These are phyloP conservation scores for Squalus acanthias DNA, from an alignment of 2,797 vertebrate genomes.

Conservation along the genomic window DNA sequence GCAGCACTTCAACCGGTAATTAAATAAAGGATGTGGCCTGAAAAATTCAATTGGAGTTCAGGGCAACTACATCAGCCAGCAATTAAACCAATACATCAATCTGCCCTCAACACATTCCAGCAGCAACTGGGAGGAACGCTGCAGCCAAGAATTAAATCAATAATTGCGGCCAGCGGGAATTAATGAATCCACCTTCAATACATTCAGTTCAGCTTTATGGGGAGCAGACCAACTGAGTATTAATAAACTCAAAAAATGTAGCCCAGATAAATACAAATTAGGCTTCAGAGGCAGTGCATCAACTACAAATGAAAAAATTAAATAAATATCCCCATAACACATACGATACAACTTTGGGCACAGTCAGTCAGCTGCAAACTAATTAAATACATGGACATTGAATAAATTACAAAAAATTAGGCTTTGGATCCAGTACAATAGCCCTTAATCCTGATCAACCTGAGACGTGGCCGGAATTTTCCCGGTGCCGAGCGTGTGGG, in stretches of 20 bases:
- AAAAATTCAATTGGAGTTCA: too few species aligned
- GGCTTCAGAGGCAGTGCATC: not conserved
- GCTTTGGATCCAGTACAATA: not conserved
- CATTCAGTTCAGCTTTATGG: not conserved
- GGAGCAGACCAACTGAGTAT: not conserved
- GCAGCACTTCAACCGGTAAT: not conserved
- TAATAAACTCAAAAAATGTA: not conserved
- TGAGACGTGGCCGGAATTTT: not conserved
- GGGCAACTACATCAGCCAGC: not conserved
- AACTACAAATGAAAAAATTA: too few species aligned
- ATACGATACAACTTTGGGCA: not conserved
- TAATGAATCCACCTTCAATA: not conserved
- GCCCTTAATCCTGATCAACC: not conserved
- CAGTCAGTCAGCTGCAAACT: not conserved
- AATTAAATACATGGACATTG: not conserved
- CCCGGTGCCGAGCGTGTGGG: too few species aligned
- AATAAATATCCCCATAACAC: not conserved
- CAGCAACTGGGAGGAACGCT: not conserved
- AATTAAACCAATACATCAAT: not conserved
- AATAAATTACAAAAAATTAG: not conserved
- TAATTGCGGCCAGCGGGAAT: not conserved
- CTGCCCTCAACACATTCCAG: not conserved
- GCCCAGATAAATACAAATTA: not conserved
- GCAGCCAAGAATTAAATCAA: not conserved
- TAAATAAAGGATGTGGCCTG: not conserved